Conservation (phyloP, 2,888 invertebrate species). For the Drosophila melanosoma region DNA sequence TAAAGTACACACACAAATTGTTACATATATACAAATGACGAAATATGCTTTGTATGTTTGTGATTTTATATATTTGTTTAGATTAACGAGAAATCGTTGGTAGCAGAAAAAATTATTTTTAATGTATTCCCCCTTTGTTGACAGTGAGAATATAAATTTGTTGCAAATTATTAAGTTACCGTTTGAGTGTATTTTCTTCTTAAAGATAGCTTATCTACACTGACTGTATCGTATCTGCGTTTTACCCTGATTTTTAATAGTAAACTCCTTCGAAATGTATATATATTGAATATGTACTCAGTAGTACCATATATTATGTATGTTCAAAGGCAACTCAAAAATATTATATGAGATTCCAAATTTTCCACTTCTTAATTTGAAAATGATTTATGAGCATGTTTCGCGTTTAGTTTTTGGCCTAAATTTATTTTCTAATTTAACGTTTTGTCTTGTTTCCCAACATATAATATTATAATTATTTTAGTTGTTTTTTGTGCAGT, state of each 20-base stretch:
- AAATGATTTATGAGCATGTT: background rate
- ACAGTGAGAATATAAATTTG: background rate
- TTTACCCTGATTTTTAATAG: background rate
- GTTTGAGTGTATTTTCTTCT: background rate
- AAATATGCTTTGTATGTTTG: background rate
- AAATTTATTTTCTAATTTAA: background rate
- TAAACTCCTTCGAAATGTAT: background rate
- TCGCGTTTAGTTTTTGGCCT: background rate
- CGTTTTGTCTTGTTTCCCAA: background rate
- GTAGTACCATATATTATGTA: background rate
- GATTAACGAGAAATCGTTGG: background rate
- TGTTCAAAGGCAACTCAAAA: background rate
- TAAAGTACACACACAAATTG: background rate
- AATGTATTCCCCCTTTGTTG: background rate
- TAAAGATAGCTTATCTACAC: constrained; percentile 8
- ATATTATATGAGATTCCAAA: background rate
- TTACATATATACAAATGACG: background rate
- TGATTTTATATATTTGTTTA: background rate
- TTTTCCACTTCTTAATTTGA: too few species aligned
- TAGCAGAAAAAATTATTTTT: background rate
- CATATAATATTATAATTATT: background rate
- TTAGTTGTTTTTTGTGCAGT: background rate
- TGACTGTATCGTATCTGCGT: background rate
- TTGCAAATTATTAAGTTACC: background rate
- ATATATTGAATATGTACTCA: background rate